A percentile compares a stretch with the other conserved stretches of the same genome.
Conservation (phyloP, 2,888 invertebrate species). For the Tromatobia lineatoria region DNA sequence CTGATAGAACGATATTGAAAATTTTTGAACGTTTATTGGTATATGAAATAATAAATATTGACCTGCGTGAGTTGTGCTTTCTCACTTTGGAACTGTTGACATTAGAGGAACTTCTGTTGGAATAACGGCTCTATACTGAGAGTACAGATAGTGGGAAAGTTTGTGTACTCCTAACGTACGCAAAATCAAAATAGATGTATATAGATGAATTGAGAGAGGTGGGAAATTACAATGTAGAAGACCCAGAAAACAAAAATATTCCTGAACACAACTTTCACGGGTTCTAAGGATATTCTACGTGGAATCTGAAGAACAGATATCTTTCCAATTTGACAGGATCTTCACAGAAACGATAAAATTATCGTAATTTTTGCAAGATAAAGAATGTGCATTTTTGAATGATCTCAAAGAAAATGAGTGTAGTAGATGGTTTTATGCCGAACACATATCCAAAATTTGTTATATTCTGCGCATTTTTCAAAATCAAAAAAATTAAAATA, state of each 20-base stretch:
- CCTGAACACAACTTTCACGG: neutral
- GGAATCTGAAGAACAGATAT: neutral
- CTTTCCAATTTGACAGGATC: neutral
- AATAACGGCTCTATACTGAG: neutral
- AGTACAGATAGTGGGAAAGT: neutral
- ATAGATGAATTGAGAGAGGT: neutral
- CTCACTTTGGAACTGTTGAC: slow-evolving; percentile 2
- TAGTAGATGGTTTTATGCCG: no score
- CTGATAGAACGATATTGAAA: neutral
- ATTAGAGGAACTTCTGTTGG: neutral
- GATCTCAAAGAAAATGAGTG: neutral
- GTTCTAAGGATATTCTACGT: neutral
- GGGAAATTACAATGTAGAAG: neutral
- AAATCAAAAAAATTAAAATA: no score
- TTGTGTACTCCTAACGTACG: neutral
- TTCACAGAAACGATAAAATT: neutral
- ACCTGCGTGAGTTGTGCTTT: neutral
- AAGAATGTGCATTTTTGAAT: neutral
- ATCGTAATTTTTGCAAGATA: neutral
- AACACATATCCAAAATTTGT: no score
- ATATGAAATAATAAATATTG: neutral
- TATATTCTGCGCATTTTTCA: no score
- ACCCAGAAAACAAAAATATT: neutral
- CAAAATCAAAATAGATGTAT: slow-evolving; percentile 12
- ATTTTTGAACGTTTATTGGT: neutral